phyloP scores from a whole-genome alignment of 2,888 invertebrate species.

The Andrena chrysosceles region DNA sequence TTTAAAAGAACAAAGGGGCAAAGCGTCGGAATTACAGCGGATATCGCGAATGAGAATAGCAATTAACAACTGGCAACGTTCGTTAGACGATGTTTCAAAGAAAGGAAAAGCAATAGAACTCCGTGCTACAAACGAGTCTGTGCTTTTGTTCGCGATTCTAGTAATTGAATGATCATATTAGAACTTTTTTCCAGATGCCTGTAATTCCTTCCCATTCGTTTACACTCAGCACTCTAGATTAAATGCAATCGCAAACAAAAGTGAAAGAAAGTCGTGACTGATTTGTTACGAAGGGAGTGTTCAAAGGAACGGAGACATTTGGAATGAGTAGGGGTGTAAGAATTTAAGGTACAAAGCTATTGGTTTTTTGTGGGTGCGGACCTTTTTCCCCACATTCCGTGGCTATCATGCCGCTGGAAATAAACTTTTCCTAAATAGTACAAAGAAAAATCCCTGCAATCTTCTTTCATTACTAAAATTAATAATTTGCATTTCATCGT shows the following conservation, averaged over 20 bases:
- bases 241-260: conserved; percentile 15
- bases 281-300: not conserved
- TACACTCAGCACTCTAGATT: not conserved
- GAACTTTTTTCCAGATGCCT: conserved; percentile 30
- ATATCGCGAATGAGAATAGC: conserved; percentile 64
- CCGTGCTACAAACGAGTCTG: not conserved
- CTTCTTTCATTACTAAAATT: too few relatives aligned
- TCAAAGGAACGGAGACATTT: not conserved
- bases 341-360: conserved; percentile 1
- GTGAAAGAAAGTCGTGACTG: conserved; percentile 19
- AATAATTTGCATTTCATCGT: too few relatives aligned
- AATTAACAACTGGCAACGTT: conserved; percentile 76
- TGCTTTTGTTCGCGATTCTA: conserved; percentile 66
- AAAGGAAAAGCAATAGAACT: conserved; percentile 16
- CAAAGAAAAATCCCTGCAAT: too few relatives aligned
- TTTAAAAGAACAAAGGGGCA: conserved; percentile 13
- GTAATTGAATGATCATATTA: conserved; percentile 77
- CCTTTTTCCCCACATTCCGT: not conserved
- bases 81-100: conserved; percentile 72
- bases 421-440: too few relatives aligned
- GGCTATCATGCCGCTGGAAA: not conserved
- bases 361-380: not conserved
- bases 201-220: conserved; percentile 19
- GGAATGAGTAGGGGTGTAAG: not conserved
- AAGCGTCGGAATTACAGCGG: not conserved